Base-by-base conservation (phyloP, 2,797 vertebrate species). In the Phrynocephalus forsythii region DNA sequence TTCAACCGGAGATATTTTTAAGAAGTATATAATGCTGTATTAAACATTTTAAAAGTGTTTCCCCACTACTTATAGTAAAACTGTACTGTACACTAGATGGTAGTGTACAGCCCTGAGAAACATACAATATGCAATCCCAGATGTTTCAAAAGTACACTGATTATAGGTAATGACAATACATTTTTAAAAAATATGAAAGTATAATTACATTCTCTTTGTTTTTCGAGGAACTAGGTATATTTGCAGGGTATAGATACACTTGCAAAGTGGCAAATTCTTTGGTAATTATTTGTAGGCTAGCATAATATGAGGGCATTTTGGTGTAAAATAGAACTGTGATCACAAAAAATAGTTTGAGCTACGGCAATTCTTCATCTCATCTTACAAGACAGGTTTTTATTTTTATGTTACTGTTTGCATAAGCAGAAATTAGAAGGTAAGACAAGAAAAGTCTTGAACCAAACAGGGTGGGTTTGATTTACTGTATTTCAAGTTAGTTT, bases 21-120 rank as follows among this genome's bases (percentile, higher is more conserved):
- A 20, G n/a, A 86, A 87, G 20, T 1, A 5, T 52, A 86, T 30
- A 1, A 33, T 66, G 10, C 50, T 84, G 60, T 83, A 0, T 82
- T 87, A 30, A 79, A 90, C 83, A 75, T 84, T 89, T 89, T 80
- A 68, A 0, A 88, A 92, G 28, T 10, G 48, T 87, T 67, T 33
- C 71, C n/a, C 11, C 86, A 9, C 4, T 20, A 4, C 66, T 63
- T n/a, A 22, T 16, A 20, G 6, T 63, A 85, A 44, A 28, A 0
- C 56, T 89, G 77, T 89, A 0, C 56, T 89, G 77, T 89, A 73
- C 96, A 90, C 95, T 95, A 97, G 96, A 92, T 96, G 96, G 96
- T 96, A 96, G 89, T 96, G 85, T 94, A 71, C 89, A 94, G 95
- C 93, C 30, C 79, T 68, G 82, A 84, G 94, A 94, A 68, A 16